Percentiles rank a stretch among this genome's conserved stretches.
These are phyloP conservation scores for Siphamia tubifer DNA, from an alignment of 2,113 vertebrate species.

Conservation along the genomic window DNA sequence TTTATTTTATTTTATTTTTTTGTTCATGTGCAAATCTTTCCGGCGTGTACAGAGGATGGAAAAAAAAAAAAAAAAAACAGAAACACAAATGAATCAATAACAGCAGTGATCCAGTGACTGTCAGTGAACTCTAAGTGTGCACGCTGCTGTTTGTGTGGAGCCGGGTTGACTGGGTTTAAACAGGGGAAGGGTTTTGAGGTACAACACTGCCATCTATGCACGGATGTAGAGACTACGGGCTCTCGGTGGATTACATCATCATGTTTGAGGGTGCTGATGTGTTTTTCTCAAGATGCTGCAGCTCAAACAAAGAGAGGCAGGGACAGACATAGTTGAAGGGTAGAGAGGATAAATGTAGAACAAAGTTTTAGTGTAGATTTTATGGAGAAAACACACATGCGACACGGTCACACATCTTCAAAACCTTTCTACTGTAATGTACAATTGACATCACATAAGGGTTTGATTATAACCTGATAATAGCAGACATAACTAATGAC, in stretches of 20 bases:
- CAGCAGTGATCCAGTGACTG: slow-evolving; percentile 73
- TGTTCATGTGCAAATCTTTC: slow-evolving; percentile 27
- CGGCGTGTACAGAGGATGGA: slow-evolving; percentile 8
- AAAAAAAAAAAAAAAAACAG: slow-evolving; percentile 31
- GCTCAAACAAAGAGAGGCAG: slow-evolving; percentile 76
- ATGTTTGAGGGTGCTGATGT: slow-evolving; percentile 54
- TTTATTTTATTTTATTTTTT: too few relatives aligned
- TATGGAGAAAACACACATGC: background rate
- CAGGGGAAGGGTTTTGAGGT: slow-evolving; percentile 44
- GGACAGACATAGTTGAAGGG: background rate
- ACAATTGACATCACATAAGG: background rate
- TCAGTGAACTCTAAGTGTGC: slow-evolving; percentile 67
- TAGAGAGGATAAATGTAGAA: background rate
- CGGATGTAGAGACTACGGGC: background rate
- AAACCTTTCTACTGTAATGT: background rate
- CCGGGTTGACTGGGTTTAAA: slow-evolving; percentile 71
- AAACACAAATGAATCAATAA: slow-evolving; percentile 59
- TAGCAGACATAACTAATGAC: background rate
- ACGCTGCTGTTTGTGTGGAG: slow-evolving; percentile 68
- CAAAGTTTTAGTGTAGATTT: background rate
- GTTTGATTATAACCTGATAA: background rate
- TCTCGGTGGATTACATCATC: slow-evolving; percentile 75
- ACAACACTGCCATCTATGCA: slow-evolving; percentile 88
- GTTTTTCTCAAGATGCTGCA: slow-evolving; percentile 57
- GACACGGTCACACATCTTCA: background rate